These are phyloP conservation scores for Ageneiosus marmoratus DNA, from an alignment of 2,113 vertebrate species.

Conservation along the genomic window DNA sequence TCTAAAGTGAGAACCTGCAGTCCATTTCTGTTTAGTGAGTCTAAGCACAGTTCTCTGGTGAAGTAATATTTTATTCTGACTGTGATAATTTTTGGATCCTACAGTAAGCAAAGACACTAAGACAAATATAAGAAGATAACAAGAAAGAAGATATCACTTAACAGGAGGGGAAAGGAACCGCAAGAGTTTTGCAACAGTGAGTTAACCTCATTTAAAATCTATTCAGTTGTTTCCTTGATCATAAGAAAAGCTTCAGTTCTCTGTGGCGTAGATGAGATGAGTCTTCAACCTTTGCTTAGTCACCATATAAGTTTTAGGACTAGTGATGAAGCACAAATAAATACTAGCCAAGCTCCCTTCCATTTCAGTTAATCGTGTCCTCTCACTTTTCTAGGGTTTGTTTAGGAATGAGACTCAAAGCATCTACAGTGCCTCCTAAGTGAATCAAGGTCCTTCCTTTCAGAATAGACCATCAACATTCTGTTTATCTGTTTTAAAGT, in stretches of 20 bases:
- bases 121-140: not conserved
- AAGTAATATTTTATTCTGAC: too few species aligned
- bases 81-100: too few species aligned
- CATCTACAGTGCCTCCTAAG: slow-evolving; percentile 1
- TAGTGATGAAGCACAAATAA: not conserved
- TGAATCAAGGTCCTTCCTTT: not conserved
- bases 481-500: not conserved
- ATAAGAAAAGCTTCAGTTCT: not conserved
- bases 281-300: not conserved
- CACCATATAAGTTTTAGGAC: not conserved
- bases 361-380: slow-evolving; percentile 5
- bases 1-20: too few species aligned
- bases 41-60: too few species aligned
- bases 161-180: not conserved
- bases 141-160: not conserved
- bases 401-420: not conserved
- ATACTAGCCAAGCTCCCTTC: not conserved
- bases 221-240: not conserved
- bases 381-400: too few species aligned
- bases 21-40: too few species aligned
- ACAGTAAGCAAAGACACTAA: slow-evolving; percentile 5
- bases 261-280: not conserved
- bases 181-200: not conserved
- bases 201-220: not conserved
- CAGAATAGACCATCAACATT: not conserved